These are phyloP conservation scores for Pteronura brasiliensis DNA, from an alignment of 2,113 vertebrate species.

Conservation along the genomic window DNA sequence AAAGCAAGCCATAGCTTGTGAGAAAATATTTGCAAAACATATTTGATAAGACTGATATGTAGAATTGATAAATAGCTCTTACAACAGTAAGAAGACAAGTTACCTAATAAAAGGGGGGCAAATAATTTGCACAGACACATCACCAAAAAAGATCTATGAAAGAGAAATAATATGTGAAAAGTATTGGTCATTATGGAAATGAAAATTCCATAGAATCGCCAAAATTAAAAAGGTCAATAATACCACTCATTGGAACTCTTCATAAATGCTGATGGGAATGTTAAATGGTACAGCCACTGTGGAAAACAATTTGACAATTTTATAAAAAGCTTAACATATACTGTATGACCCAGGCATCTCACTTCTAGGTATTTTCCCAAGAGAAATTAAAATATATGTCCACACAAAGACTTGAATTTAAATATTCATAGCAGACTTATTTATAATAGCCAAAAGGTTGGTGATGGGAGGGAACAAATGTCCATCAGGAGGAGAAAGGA, in stretches of 20 bases:
- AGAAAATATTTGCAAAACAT: background rate
- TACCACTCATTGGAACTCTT: background rate
- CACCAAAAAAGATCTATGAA: background rate
- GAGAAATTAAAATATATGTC: slow-evolving; percentile 7
- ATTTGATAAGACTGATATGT: background rate
- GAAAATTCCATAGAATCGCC: background rate
- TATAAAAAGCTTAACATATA: background rate
- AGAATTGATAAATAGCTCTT: background rate
- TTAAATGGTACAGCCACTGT: background rate
- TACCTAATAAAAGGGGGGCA: background rate
- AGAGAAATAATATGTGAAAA: background rate
- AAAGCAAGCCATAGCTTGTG: background rate
- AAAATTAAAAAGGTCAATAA: background rate
- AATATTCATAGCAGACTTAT: background rate
- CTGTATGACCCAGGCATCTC: background rate
- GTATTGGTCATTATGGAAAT: background rate
- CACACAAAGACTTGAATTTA: background rate
- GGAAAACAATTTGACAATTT: background rate
- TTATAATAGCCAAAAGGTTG: slow-evolving; percentile 1
- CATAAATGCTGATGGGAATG: background rate
- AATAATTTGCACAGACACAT: background rate
- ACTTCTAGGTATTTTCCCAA: background rate
- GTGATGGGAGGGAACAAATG: background rate
- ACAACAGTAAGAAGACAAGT: background rate
- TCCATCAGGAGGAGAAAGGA: background rate